These are phyloP conservation scores for Poecilia gillii DNA, from an alignment of 2,797 vertebrate genomes.

Conservation along the genomic window DNA sequence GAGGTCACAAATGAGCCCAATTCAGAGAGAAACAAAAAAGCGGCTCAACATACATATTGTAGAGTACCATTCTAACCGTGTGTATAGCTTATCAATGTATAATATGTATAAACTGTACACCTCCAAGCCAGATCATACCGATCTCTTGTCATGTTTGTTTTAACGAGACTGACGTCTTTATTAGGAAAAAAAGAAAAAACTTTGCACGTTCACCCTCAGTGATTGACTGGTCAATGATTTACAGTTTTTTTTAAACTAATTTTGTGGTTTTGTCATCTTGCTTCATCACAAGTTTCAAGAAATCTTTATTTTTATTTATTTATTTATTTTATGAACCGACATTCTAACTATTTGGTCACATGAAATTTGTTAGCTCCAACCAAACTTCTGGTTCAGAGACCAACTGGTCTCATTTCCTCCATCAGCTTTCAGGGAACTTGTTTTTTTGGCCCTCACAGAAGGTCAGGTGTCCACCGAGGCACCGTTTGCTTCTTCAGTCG, in stretches of 20 bases:
- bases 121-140: neutral
- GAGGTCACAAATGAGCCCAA: constrained; percentile 7
- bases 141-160: neutral
- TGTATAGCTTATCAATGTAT: constrained; percentile 32
- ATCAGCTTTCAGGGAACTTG: neutral
- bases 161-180: neutral
- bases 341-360: neutral
- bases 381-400: neutral
- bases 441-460: neutral
- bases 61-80: constrained; percentile 42
- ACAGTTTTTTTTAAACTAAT: neutral
- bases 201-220: neutral
- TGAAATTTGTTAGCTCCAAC: neutral
- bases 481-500: neutral
- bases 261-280: neutral
- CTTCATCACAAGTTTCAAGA: neutral
- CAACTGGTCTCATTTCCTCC: neutral
- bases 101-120: constrained; percentile 15
- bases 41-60: neutral
- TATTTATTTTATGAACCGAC: neutral
- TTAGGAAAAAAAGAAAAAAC: neutral
- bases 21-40: constrained; percentile 2
- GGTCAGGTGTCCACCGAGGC: neutral
- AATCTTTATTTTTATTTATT: neutral
- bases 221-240: neutral